Evolutionary conservation across 2,797 vertebrate genomes (phyloP), one percentile per base, ranked within the genome.

Genomic region (Muscicapa striata): DNA sequence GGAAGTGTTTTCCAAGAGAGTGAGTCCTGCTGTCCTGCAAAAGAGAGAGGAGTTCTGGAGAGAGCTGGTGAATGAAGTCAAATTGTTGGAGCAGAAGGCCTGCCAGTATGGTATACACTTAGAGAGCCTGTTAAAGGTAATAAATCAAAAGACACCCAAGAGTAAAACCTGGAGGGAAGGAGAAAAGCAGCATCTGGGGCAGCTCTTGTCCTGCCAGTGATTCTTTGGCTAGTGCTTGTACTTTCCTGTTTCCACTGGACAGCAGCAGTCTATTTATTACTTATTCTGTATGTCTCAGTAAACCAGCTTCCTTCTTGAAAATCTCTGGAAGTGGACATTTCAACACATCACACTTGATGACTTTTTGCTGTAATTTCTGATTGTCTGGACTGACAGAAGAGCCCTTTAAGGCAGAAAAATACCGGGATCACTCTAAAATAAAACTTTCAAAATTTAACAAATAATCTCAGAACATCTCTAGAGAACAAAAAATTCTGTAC

Each of bases 41-140:
- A 97, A 97, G 83, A 97, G 95, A 95, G 97, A 97, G 78, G 82
- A 64, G 8, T 95, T 90, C 43, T 92, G 98, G 97, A 92, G n/a
- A 34, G 96, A 87, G 7, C 93, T 99, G 91, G 93, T 98, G 85
- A 72, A 96, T 7, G 95, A 98, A 79, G 96, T 98, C 77, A 83
- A 38, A 41, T 76, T 46, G 7, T 95, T 99, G 51, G 98, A 98
- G 93, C 93, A 97, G 90, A 95, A 84, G 4, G 98, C 98, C 19
- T 95, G 97, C 79, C 96, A 98, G 32, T 84, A 69, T n/a, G 98
- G 98, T 18, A 92, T 97, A 43, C 94, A 86, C 73, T 96, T 98
- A 88, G 96, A 98, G 90, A 93, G 90, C 76, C 88, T 97, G 15
- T 81, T 99, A 43, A 98, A 99, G 99, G 99, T 99, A 98, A 96